A percentile compares a stretch with the other conserved stretches of the same genome.
phyloP scores from a whole-genome alignment of 1,140 invertebrate genomes.

The Drosophila athabasca region DNA sequence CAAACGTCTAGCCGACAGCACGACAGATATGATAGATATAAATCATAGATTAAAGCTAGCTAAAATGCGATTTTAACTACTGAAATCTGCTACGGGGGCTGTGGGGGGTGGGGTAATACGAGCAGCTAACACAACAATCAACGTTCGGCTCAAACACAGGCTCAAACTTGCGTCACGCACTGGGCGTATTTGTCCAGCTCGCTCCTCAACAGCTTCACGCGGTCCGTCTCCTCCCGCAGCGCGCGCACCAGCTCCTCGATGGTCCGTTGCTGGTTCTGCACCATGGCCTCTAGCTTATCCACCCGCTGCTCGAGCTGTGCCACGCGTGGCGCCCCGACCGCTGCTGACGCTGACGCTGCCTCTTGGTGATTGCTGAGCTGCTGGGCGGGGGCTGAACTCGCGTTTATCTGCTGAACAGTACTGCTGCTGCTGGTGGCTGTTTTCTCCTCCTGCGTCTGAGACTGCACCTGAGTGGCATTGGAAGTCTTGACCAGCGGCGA shows the following conservation, averaged over 20 bases:
- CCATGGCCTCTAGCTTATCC: constrained; percentile 85
- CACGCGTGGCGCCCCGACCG: constrained; percentile 64
- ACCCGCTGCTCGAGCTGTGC: constrained; percentile 84
- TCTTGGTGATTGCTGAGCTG: constrained; percentile 24
- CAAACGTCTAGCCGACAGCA: constrained; percentile 11
- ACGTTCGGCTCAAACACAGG: constrained; percentile 20
- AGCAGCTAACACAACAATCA: constrained; percentile 42
- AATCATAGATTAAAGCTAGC: constrained; percentile 70
- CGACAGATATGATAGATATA: constrained; percentile 9
- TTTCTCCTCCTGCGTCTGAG: constrained; percentile 51
- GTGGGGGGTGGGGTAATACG: neutral
- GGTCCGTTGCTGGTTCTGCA: constrained; percentile 86
- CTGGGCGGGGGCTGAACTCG: constrained; percentile 64
- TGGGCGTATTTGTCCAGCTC: constrained; percentile 86
- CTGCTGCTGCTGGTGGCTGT: constrained; percentile 49
- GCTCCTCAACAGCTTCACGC: constrained; percentile 85
- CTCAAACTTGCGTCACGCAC: constrained; percentile 86
- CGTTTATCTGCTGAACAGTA: constrained; percentile 1
- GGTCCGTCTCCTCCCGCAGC: constrained; percentile 85
- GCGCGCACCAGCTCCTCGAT: constrained; percentile 86
- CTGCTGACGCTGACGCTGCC: constrained; percentile 1
- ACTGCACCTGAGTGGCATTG: constrained; percentile 39
- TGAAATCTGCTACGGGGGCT: constrained; percentile 34
- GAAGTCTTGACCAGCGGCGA: constrained; percentile 59
- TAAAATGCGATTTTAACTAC: constrained; percentile 67